A percentile compares a stretch with the other conserved stretches of the same genome.
phyloP scores from a whole-genome alignment of 2,113 vertebrate species.

The Perca fluviatilis region DNA sequence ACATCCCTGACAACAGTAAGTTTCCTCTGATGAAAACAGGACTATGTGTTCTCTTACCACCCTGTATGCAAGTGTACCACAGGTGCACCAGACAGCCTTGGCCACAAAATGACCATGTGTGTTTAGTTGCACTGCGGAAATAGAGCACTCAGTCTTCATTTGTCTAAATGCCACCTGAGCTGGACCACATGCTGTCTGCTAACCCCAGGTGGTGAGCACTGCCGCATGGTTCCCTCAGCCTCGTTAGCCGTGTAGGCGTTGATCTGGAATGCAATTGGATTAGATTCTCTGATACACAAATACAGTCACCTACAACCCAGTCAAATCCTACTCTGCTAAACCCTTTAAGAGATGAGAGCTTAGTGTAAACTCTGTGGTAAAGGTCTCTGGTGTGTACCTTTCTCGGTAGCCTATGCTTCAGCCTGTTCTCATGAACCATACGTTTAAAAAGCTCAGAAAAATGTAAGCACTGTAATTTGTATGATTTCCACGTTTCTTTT shows the following conservation, averaged over 20 bases:
- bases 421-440: no score
- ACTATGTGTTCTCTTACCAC: not conserved
- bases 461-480: no score
- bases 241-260: constrained; percentile 26
- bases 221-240: not conserved
- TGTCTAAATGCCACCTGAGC: constrained; percentile 3
- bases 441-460: no score
- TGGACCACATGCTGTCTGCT: not conserved
- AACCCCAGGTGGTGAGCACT: constrained; percentile 7
- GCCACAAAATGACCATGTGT: not conserved
- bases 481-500: no score
- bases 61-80: not conserved
- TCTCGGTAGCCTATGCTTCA: not conserved
- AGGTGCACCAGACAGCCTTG: not conserved
- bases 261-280: constrained; percentile 73
- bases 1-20: not conserved
- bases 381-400: not conserved
- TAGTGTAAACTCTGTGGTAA: constrained; percentile 19
- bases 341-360: constrained; percentile 51
- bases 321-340: constrained; percentile 61
- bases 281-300: constrained; percentile 73
- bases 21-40: not conserved
- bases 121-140: not conserved
- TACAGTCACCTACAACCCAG: constrained; percentile 54
- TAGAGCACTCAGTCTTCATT: not conserved